phyloP scores from a whole-genome alignment of 1,140 invertebrate species.

The Rhizoglyphus robini region DNA sequence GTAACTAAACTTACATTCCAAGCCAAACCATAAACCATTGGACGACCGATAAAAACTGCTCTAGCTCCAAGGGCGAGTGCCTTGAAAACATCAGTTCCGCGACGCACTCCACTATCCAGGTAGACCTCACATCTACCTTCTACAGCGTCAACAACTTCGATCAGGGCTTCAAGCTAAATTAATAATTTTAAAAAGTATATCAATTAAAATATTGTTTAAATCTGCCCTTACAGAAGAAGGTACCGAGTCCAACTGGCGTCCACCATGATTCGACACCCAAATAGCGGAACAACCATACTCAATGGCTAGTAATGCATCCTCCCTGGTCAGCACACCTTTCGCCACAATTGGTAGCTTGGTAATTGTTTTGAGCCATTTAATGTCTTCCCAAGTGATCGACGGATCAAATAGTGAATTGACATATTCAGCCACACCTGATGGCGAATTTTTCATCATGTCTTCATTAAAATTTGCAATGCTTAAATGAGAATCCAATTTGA shows the following conservation, averaged over 20 bases:
- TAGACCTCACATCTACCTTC: constrained; percentile 59
- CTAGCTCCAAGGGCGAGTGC: constrained; percentile 74
- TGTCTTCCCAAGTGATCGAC: constrained; percentile 63
- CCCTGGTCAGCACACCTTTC: constrained; percentile 73
- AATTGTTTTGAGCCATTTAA: constrained; percentile 56
- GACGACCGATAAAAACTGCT: constrained; percentile 71
- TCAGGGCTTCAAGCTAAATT: constrained; percentile 63
- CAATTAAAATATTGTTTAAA: too few relatives aligned
- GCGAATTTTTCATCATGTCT: constrained; percentile 27
- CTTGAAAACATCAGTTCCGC: constrained; percentile 78
- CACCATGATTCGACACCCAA: constrained; percentile 83
- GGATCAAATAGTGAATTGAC: constrained; percentile 55
- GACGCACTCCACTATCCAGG: constrained; percentile 69
- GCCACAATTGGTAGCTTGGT: constrained; percentile 67
- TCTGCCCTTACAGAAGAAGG: constrained; percentile 66
- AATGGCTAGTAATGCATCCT: constrained; percentile 64
- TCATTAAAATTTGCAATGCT: constrained; percentile 51
- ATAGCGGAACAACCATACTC: constrained; percentile 59
- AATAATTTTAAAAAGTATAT: constrained; percentile 5
- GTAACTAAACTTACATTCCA: constrained; percentile 36
- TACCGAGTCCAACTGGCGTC: constrained; percentile 68
- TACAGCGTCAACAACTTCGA: constrained; percentile 64
- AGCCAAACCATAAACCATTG: constrained; percentile 71
- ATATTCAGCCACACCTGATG: constrained; percentile 60
- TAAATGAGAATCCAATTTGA: constrained; percentile 61